Evolutionary conservation across 2,888 invertebrate genomes (phyloP).

Genomic region (Homarus gammarus): DNA sequence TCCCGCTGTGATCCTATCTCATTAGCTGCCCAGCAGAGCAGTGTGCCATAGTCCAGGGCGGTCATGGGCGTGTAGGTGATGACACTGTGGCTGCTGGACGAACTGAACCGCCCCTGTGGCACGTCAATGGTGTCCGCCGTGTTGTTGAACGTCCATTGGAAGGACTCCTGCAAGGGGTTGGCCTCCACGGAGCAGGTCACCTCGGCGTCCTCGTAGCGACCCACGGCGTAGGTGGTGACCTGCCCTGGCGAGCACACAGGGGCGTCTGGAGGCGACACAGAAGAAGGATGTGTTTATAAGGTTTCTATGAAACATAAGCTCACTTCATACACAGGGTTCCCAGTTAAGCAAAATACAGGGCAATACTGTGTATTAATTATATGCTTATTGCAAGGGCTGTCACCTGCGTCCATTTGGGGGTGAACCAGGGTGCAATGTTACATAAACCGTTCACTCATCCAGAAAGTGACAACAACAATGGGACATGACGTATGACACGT

Average conservation of each 20-base stretch:
- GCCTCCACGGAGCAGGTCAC: conserved; percentile 64
- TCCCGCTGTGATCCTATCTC: conserved; percentile 46
- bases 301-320: too few relatives aligned
- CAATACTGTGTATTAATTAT: too few relatives aligned
- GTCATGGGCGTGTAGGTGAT: conserved; percentile 61
- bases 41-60: conserved; percentile 53
- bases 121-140: conserved; percentile 81
- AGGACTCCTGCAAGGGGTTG: conserved; percentile 88
- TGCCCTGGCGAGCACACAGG: conserved; percentile 43
- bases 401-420: too few relatives aligned
- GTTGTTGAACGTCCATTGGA: conserved; percentile 85
- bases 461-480: too few relatives aligned
- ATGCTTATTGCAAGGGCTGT: too few relatives aligned
- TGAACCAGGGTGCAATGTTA: too few relatives aligned
- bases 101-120: conserved; percentile 83
- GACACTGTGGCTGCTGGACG: conserved; percentile 39
- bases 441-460: too few relatives aligned
- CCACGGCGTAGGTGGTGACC: conserved; percentile 45
- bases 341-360: too few relatives aligned
- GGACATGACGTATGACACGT: too few relatives aligned
- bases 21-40: conserved; percentile 66
- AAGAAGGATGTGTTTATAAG: too few relatives aligned
- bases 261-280: conserved; percentile 49
- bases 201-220: conserved; percentile 51
- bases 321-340: too few relatives aligned